Evolutionary conservation across 2,797 vertebrate genomes (phyloP).

Genomic region (Enteromius unitaeniatus): DNA sequence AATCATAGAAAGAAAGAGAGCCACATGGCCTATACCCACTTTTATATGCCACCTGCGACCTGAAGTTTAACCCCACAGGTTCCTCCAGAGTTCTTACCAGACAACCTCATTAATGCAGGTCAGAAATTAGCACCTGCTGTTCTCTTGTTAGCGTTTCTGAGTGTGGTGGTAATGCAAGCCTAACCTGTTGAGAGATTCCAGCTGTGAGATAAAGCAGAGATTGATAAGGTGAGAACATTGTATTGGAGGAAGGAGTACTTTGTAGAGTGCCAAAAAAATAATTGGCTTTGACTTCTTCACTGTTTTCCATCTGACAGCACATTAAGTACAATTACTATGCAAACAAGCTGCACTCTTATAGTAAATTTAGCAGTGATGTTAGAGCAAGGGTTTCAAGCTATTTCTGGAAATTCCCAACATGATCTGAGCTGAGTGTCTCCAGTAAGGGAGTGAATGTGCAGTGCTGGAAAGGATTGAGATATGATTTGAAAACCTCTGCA

Average conservation of each 20-base stretch:
- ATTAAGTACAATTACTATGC: neutral
- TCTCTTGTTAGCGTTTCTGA: constrained; percentile 43
- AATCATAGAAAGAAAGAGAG: constrained; percentile 10
- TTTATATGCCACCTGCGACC: constrained; percentile 26
- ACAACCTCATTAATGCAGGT: constrained; percentile 26
- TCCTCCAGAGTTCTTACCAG: constrained; percentile 28
- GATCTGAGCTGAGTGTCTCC: no score
- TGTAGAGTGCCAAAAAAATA: constrained; percentile 3
- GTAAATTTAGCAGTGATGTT: neutral
- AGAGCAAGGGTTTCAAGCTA: neutral
- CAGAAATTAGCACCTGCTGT: constrained; percentile 53
- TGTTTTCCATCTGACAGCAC: neutral
- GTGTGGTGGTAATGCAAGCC: constrained; percentile 51
- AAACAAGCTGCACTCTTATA: neutral
- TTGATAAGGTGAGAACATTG: constrained; percentile 19
- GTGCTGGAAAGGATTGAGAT: no score
- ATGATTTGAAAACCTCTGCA: no score
- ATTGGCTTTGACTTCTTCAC: neutral
- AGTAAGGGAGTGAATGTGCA: no score
- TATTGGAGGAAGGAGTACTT: constrained; percentile 12
- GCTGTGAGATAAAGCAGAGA: constrained; percentile 40
- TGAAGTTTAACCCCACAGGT: neutral
- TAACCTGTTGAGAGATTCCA: constrained; percentile 31
- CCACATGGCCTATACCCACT: constrained; percentile 22
- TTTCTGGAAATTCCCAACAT: no score